Evolutionary conservation across 2,797 vertebrate genomes (phyloP), one percentile per base, ranked within the genome.

Genomic region (Pseudochaenichthys georgianus): DNA sequence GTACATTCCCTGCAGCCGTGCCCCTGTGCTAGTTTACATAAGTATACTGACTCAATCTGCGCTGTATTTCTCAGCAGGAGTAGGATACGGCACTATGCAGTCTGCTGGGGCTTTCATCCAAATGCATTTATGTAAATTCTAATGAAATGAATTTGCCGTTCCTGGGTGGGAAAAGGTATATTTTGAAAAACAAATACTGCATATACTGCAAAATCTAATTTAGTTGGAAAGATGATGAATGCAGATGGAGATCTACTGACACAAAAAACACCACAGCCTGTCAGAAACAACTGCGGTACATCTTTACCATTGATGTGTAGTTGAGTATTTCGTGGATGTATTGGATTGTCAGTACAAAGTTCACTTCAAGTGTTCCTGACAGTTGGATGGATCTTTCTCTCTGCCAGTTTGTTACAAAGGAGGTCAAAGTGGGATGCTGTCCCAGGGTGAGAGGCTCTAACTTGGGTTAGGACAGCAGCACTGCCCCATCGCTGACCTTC

Each of bases 361-460:
- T 80, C n/a, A 58, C 45, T 50, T 70, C 10, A 55, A 60, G 64
- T 70, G 58, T 53, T 21, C 47, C 45, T 46, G 66, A 59, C 50
- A 71, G 50, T 59, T 61, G 64, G 69, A 73, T 51, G 60, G 64
- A 64, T 54, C 63, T 52, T 31, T 12, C 23, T 70, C 43, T 62
- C 38, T 68, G 78, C 57, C 75, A 59, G 31, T 58, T 9, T 73
- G 46, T 52, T 2, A 41, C 65, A 50, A 41, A 74, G 48, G 70
- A 48, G 57, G 55, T 53, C 64, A 38, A 45, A 75, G 66, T 50
- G 45, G 63, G 55, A 42, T n/a, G 28, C 55, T 52, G 59, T 78
- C 76, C 74, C 66, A 55, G 78, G 59, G 78, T 77, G 74, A 62
- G 67, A 75, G 73, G 58, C 13, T 47, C 47, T 75, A 78, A 78